These are phyloP conservation scores for Azorinus chamasolen DNA, from an alignment of 2,888 invertebrate genomes.

Conservation along the genomic window DNA sequence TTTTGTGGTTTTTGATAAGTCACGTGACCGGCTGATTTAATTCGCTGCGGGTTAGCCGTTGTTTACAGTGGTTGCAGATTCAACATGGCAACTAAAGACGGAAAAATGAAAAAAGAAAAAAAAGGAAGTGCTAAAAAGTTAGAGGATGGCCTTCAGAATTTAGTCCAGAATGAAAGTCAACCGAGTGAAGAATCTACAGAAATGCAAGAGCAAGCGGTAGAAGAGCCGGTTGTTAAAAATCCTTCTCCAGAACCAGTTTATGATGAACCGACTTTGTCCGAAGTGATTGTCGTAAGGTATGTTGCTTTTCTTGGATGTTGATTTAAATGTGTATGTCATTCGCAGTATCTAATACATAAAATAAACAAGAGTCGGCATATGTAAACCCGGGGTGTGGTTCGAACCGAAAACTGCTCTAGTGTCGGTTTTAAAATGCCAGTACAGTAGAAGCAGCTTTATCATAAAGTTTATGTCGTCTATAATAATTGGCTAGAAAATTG, in stretches of 20 bases:
- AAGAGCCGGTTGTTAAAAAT: slow-evolving; percentile 69
- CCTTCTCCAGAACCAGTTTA: slow-evolving; percentile 82
- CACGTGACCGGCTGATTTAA: background rate
- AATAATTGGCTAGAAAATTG: too few relatives aligned
- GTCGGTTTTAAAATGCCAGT: too few relatives aligned
- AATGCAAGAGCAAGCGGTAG: slow-evolving; percentile 36
- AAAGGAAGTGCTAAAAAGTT: slow-evolving; percentile 76
- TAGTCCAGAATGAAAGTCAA: slow-evolving; percentile 74
- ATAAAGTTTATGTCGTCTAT: too few relatives aligned
- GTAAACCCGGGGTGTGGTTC: too few relatives aligned
- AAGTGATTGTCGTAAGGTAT: slow-evolving; percentile 84
- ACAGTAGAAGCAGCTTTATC: too few relatives aligned
- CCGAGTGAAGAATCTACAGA: slow-evolving; percentile 62
- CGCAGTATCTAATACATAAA: too few relatives aligned
- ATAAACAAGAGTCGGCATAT: too few relatives aligned
- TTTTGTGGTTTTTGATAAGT: too few relatives aligned
- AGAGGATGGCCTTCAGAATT: slow-evolving; percentile 73
- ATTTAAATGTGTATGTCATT: too few relatives aligned
- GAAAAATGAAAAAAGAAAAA: slow-evolving; percentile 74
- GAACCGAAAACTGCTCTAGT: too few relatives aligned
- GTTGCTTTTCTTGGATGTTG: too few relatives aligned
- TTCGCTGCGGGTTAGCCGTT: slow-evolving; percentile 58
- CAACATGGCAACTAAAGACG: slow-evolving; percentile 79
- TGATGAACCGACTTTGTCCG: slow-evolving; percentile 84
- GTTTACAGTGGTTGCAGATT: slow-evolving; percentile 69